phyloP scores from a whole-genome alignment of 2,797 vertebrate genomes.

The Smutsia temminckii region DNA sequence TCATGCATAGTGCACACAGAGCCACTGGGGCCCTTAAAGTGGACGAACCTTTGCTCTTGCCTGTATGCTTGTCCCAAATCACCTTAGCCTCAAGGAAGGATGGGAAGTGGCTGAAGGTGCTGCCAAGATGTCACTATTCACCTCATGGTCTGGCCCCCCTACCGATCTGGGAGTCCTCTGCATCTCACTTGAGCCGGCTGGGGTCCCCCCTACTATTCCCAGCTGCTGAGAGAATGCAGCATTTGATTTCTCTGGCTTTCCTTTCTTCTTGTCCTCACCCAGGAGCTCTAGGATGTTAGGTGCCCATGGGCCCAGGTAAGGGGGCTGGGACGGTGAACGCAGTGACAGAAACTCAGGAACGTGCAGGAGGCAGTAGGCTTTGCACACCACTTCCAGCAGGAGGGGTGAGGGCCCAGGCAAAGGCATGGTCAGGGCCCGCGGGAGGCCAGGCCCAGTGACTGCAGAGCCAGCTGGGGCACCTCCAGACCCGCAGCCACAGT shows the following conservation, averaged over 20 bases:
- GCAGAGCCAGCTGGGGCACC: constrained; percentile 78
- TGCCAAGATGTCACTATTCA: constrained; percentile 93
- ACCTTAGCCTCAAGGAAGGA: constrained; percentile 95
- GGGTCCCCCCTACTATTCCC: constrained; percentile 91
- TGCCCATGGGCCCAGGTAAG: constrained; percentile 63
- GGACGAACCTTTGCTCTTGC: constrained; percentile 94
- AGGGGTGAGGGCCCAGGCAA: constrained; percentile 81
- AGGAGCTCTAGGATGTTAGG: constrained; percentile 85
- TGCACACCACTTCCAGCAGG: constrained; percentile 77
- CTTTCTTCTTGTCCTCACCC: constrained; percentile 91
- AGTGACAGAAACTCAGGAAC: constrained; percentile 64
- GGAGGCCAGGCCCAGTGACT: constrained; percentile 72
- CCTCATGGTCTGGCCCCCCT: constrained; percentile 94
- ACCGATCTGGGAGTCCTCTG: constrained; percentile 94
- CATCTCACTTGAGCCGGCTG: constrained; percentile 92
- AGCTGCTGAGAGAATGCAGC: constrained; percentile 91
- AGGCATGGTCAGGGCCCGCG: constrained; percentile 73
- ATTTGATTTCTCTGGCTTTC: constrained; percentile 89
- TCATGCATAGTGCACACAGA: constrained; percentile 92
- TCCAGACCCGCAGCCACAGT: neutral
- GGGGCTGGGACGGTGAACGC: constrained; percentile 17
- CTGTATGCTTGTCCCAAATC: constrained; percentile 92
- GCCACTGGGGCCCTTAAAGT: constrained; percentile 95
- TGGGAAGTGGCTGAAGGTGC: constrained; percentile 92
- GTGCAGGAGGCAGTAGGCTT: constrained; percentile 48